Percentiles rank a stretch among this genome's conserved stretches.
Evolutionary conservation across 1,140 invertebrate genomes (phyloP).

Genomic region (Popillia japonica): DNA sequence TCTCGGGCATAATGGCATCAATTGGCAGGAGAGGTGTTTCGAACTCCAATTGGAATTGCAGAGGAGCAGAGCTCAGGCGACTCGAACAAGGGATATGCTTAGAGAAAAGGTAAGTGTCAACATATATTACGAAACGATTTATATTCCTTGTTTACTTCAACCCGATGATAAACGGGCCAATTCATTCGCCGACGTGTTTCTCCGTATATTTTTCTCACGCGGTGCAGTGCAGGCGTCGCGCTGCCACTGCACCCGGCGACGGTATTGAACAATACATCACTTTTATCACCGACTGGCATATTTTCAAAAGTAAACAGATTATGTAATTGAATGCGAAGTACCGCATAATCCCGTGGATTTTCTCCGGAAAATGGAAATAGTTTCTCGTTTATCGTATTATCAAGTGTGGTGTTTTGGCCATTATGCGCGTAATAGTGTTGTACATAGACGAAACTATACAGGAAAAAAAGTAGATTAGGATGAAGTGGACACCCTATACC

Average conservation of each 20-base stretch:
- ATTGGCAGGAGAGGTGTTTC: constrained; percentile 86
- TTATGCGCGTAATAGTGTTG: no score
- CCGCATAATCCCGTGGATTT: constrained; percentile 13
- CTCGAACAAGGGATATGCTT: constrained; percentile 83
- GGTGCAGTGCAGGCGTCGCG: neutral
- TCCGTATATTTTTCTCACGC: neutral
- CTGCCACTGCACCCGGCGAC: neutral
- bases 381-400: no score
- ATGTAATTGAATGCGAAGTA: constrained; percentile 32
- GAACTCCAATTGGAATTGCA: constrained; percentile 84
- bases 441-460: no score
- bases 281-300: constrained; percentile 24
- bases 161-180: no score
- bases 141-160: neutral
- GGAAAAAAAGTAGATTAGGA: no score
- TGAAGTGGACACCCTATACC: no score
- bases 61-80: constrained; percentile 81
- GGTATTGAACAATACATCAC: constrained; percentile 28
- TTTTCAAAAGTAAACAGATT: constrained; percentile 34
- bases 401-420: no score
- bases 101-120: constrained; percentile 78
- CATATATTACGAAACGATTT: neutral
- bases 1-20: constrained; percentile 63
- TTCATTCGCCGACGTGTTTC: neutral
- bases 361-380: neutral